Conservation (phyloP, 2,113 vertebrate genomes). For the Gymnogyps californianus region DNA sequence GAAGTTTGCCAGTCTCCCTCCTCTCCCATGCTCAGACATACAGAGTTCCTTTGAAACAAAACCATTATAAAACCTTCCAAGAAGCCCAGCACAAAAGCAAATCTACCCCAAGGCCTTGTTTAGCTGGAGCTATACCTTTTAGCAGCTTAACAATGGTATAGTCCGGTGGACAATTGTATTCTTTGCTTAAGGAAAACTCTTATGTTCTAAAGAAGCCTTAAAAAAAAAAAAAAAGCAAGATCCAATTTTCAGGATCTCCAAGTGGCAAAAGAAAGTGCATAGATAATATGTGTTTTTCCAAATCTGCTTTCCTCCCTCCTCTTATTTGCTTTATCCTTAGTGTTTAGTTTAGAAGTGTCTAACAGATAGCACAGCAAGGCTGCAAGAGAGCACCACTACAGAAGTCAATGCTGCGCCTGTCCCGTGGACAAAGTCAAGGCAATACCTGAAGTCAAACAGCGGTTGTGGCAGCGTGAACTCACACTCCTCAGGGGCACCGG, state of each 20-base stretch:
- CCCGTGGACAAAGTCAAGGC: background rate
- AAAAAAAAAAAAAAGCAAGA: background rate
- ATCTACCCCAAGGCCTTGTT: background rate
- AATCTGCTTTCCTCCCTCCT: background rate
- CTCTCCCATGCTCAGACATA: conserved; percentile 5
- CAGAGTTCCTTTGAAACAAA: conserved; percentile 20
- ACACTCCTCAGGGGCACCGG: background rate
- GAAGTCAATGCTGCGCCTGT: background rate
- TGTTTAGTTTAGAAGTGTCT: background rate
- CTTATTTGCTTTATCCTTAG: background rate
- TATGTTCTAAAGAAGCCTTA: background rate
- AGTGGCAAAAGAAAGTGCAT: background rate
- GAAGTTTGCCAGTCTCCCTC: background rate
- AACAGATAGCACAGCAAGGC: background rate
- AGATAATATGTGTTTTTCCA: background rate
- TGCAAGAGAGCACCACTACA: background rate
- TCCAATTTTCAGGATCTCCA: background rate
- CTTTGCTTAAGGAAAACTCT: background rate
- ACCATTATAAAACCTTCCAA: conserved; percentile 10
- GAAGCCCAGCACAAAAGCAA: background rate
- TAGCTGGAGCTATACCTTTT: background rate
- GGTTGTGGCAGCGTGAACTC: background rate
- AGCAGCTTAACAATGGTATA: background rate
- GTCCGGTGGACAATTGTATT: background rate
- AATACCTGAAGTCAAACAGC: background rate